Conservation (phyloP, 2,797 vertebrate genomes). For the Pachyuromys duprasi region DNA sequence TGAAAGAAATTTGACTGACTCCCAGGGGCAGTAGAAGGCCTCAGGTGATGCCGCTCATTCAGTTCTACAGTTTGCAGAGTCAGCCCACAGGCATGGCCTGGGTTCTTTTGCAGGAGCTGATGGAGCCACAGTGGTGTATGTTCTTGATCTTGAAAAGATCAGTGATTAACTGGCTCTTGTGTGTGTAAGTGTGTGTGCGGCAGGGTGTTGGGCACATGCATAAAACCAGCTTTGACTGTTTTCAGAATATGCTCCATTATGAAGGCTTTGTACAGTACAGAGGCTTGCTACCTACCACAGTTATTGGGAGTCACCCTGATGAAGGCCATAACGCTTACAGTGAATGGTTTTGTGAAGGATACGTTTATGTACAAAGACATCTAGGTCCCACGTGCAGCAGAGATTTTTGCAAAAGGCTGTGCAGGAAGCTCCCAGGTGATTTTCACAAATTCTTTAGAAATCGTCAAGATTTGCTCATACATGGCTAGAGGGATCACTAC, state of each 20-base stretch:
- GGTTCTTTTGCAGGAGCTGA: conserved; percentile 93
- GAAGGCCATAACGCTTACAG: conserved; percentile 96
- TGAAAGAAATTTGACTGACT: conserved; percentile 88
- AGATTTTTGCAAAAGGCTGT: neutral
- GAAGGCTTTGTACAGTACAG: conserved; percentile 92
- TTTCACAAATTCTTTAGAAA: conserved; percentile 95
- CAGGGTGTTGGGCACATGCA: conserved; percentile 90
- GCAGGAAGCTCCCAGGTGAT: conserved; percentile 94
- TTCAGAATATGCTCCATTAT: conserved; percentile 92
- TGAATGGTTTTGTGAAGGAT: conserved; percentile 86
- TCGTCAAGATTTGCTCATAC: conserved; percentile 94
- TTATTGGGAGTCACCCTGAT: conserved; percentile 96
- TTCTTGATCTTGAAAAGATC: conserved; percentile 90
- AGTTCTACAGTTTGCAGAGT: conserved; percentile 91
- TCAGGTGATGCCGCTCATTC: conserved; percentile 86
- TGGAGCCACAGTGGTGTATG: conserved; percentile 89
- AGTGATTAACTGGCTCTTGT: conserved; percentile 89
- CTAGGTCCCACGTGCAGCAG: neutral
- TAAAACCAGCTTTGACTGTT: conserved; percentile 92
- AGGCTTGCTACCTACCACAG: conserved; percentile 94
- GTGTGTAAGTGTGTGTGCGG: too few species aligned
- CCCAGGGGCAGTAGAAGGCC: conserved; percentile 92
- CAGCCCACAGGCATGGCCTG: conserved; percentile 92
- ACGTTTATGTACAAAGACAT: neutral
- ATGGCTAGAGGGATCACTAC: conserved; percentile 95